Evolutionary conservation across 2,113 vertebrate genomes (phyloP).

Genomic region (Rutilus rutilus): DNA sequence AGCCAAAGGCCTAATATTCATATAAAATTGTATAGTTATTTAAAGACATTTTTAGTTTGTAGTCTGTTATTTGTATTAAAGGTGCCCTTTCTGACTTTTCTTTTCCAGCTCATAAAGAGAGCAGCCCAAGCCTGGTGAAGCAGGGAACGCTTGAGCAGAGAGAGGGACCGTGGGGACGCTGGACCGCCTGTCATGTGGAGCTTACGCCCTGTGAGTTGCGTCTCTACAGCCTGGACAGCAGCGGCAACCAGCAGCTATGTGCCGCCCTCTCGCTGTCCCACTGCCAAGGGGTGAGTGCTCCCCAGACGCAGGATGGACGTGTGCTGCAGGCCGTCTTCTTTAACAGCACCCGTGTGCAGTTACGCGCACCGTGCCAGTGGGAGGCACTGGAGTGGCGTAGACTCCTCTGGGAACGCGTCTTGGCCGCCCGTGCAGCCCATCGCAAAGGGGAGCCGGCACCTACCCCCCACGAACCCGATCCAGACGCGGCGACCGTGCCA

Average conservation of each 20-base stretch:
- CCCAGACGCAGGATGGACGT: conserved; percentile 81
- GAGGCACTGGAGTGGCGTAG: conserved; percentile 92
- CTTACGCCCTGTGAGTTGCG: conserved; percentile 87
- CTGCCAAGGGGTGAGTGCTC: conserved; percentile 87
- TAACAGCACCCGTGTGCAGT: conserved; percentile 87
- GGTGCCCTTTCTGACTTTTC: background rate
- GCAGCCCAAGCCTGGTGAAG: conserved; percentile 86
- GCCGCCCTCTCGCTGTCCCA: conserved; percentile 85
- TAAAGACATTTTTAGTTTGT: background rate
- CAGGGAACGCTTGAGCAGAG: conserved; percentile 90
- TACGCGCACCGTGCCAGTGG: conserved; percentile 86
- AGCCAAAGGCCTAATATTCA: background rate
- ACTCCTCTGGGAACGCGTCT: conserved; percentile 88
- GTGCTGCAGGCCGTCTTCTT: conserved; percentile 87
- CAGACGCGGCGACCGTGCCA: conserved; percentile 50
- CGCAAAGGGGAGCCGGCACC: conserved; percentile 25
- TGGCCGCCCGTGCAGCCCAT: conserved; percentile 68
- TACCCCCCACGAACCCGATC: conserved; percentile 31
- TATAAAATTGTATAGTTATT: background rate
- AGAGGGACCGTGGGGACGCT: conserved; percentile 84
- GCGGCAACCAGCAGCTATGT: conserved; percentile 86
- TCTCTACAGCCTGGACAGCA: conserved; percentile 89
- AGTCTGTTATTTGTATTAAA: background rate
- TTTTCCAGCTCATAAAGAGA: conserved; percentile 80
- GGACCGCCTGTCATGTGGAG: conserved; percentile 89